Evolutionary conservation across 1,140 invertebrate genomes (phyloP), one percentile per base, ranked within the genome.

Genomic region (Drosophila lini): DNA sequence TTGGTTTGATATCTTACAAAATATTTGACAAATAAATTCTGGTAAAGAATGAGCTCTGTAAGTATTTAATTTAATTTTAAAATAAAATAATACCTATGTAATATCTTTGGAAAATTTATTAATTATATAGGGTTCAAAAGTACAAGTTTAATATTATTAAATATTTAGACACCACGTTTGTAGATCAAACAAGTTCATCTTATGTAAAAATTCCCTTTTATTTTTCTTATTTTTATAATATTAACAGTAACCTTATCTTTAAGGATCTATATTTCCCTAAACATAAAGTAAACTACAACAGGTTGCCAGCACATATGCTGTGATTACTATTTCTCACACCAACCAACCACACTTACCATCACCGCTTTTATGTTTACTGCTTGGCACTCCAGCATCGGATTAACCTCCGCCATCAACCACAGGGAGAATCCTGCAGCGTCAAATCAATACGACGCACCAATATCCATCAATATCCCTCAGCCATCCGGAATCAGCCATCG

Each of bases 391-490:
- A 55, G 22, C 64, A 48, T 13, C 47, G 62, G 65, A 53, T 36
- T 44, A 15, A 53, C 62, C 45, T 19, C 22, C 10, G 10, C 22
- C 57, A 56, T 44, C 13, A 70, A 58, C 78, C 50, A 38, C 67
- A 57, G n/a, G 41, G 41, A 8, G 45, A 47, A 74, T 59, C 38
- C 48, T 38, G 64, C 71, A 22, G 61, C 81, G 70, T 71, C 82
- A 81, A 85, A 85, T 85, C 82, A 86, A 85, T 85, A 85, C 57
- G 44, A 55, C 38, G 10, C 68, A 42, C 42, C 58, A 55, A 38
- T 38, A 55, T 55, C 52, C 42, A 47, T 58, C 45, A 65, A 58
- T 73, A 60, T 40, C 50, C 38, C 41, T 42, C 76, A 41, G 45
- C 45, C 16, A 68, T 38, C 40, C 28, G 52, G 52, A 40, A 34